Evolutionary conservation across 2,888 invertebrate species (phyloP).

Genomic region (Eugnorisma glareosa): DNA sequence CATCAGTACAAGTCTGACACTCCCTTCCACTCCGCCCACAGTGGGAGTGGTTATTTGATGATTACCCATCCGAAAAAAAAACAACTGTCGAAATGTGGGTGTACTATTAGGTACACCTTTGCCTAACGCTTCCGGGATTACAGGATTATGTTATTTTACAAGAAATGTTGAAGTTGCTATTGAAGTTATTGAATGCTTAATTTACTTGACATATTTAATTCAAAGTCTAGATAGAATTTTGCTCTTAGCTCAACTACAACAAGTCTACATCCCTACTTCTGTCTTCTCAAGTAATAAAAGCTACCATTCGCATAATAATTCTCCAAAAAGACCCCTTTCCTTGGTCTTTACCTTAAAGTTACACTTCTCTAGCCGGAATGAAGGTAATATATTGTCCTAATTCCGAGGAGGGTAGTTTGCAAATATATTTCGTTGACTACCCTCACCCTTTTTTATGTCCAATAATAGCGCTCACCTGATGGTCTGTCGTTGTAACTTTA

Average conservation of each 20-base stretch:
- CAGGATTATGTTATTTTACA: too few species aligned
- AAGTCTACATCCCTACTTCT: neutral
- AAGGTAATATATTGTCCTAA: slow-evolving; percentile 59
- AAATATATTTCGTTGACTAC: slow-evolving; percentile 57
- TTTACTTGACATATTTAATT: too few species aligned
- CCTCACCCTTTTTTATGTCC: slow-evolving; percentile 44
- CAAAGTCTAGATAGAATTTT: neutral
- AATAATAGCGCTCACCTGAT: slow-evolving; percentile 53
- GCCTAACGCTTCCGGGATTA: too few species aligned
- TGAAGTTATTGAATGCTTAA: too few species aligned
- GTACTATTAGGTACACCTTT: too few species aligned
- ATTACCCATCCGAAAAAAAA: too few species aligned
- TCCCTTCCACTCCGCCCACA: too few species aligned
- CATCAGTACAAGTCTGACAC: too few species aligned
- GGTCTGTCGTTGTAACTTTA: slow-evolving; percentile 21
- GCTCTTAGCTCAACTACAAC: neutral
- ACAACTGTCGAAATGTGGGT: too few species aligned
- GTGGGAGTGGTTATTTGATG: too few species aligned
- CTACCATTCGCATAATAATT: slow-evolving; percentile 11
- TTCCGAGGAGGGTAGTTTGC: slow-evolving; percentile 39
- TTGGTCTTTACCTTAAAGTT: slow-evolving; percentile 8
- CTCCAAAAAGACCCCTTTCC: slow-evolving; percentile 6
- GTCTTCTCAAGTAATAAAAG: slow-evolving; percentile 11
- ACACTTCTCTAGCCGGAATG: slow-evolving; percentile 45
- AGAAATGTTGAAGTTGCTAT: too few species aligned